These are phyloP conservation scores for Poecilobothrus nobilitatus DNA, from an alignment of 2,888 invertebrate genomes.

Conservation along the genomic window DNA sequence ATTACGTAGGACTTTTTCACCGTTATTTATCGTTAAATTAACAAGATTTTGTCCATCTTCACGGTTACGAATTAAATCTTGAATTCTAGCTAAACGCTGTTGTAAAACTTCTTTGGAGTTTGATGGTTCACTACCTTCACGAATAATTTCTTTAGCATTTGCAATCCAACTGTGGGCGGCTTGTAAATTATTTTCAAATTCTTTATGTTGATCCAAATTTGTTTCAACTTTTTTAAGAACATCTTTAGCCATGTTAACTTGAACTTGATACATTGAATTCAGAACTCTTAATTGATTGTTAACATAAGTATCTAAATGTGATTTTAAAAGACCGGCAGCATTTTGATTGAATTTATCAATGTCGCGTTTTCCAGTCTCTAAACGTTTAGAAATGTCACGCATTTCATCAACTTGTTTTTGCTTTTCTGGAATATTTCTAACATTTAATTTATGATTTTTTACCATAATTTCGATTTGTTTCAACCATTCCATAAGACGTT, in stretches of 20 bases:
- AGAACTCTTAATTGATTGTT: conserved; percentile 78
- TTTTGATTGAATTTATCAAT: conserved; percentile 76
- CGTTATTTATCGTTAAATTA: conserved; percentile 78
- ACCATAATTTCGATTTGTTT: conserved; percentile 86
- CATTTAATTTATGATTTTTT: conserved; percentile 78
- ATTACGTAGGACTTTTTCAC: conserved; percentile 80
- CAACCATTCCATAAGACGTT: conserved; percentile 82
- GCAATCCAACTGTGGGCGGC: conserved; percentile 80
- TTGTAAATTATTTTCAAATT: conserved; percentile 65
- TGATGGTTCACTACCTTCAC: conserved; percentile 70
- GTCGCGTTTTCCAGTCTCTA: conserved; percentile 70
- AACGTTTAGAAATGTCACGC: conserved; percentile 62
- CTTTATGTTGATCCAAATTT: conserved; percentile 75
- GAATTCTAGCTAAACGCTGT: conserved; percentile 65
- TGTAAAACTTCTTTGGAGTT: conserved; percentile 76
- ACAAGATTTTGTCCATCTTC: conserved; percentile 83
- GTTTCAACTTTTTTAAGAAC: conserved; percentile 85
- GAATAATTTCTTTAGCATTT: conserved; percentile 72
- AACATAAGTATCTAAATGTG: conserved; percentile 79
- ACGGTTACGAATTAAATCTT: conserved; percentile 68
- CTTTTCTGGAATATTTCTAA: conserved; percentile 73
- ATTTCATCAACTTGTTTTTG: conserved; percentile 76
- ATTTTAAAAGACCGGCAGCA: conserved; percentile 65
- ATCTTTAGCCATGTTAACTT: conserved; percentile 79
- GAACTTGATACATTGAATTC: conserved; percentile 81